Percentiles rank a stretch among this genome's conserved stretches.
Evolutionary conservation across 1,140 invertebrate species (phyloP).

Genomic region (Oryzaephilus surinamensis): DNA sequence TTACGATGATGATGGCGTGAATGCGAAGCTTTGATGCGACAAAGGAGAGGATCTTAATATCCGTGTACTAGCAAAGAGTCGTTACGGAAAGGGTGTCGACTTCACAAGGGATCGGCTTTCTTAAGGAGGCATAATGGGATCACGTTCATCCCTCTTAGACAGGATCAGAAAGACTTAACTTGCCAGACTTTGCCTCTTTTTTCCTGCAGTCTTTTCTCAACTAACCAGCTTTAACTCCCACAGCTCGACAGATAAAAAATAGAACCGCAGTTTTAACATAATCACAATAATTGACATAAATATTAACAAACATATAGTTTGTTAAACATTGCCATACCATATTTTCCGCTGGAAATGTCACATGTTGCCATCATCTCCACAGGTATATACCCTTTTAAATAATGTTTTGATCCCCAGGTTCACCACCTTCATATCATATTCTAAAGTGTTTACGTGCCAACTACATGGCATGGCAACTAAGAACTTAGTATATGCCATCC

Average conservation of each 20-base stretch:
- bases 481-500: too few species aligned
- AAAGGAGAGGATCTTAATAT: slow-evolving; percentile 34
- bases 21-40: slow-evolving; percentile 28
- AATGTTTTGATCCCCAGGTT: slow-evolving; percentile 11
- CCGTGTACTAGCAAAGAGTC: slow-evolving; percentile 26
- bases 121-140: slow-evolving; percentile 37
- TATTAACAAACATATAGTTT: too few species aligned
- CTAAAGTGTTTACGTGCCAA: slow-evolving; percentile 32
- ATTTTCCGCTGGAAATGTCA: too few species aligned
- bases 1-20: slow-evolving; percentile 19
- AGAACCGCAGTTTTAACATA: too few species aligned
- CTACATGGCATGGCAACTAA: slow-evolving; percentile 20
- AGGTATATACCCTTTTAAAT: too few species aligned
- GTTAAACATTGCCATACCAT: too few species aligned
- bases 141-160: slow-evolving; percentile 37
- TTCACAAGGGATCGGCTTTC: slow-evolving; percentile 35
- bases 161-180: slow-evolving; percentile 31
- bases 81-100: slow-evolving; percentile 33
- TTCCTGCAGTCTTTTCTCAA: too few species aligned
- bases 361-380: too few species aligned
- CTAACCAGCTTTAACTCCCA: too few species aligned
- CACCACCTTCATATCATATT: slow-evolving; percentile 25
- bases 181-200: slow-evolving; percentile 26
- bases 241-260: too few species aligned
- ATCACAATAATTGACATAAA: too few species aligned